Percentiles rank a stretch among this genome's conserved stretches.
These are phyloP conservation scores for Bombylius discolor DNA, from an alignment of 2,888 invertebrate genomes.

Conservation along the genomic window DNA sequence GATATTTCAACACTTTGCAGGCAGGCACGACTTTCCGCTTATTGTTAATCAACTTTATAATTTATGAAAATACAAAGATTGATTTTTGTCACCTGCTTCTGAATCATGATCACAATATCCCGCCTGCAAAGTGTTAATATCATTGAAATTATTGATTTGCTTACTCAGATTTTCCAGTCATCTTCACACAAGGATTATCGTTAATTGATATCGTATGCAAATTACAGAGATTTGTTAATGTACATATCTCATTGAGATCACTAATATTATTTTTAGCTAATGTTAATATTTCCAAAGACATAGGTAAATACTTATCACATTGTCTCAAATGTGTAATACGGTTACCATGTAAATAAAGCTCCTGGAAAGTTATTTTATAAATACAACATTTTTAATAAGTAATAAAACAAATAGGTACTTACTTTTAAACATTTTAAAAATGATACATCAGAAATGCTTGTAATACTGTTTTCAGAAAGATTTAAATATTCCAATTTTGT, in stretches of 20 bases:
- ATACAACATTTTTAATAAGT: not conserved
- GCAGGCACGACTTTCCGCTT: no score
- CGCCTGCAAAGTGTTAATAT: not conserved
- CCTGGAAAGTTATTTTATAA: conserved; percentile 38
- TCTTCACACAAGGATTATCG: conserved; percentile 76
- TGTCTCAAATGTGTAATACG: conserved; percentile 67
- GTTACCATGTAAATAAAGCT: conserved; percentile 74
- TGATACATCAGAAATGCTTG: conserved; percentile 72
- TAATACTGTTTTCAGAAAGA: conserved; percentile 78
- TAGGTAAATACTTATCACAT: conserved; percentile 70
- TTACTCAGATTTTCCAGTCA: conserved; percentile 65
- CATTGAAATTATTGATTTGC: conserved; percentile 8
- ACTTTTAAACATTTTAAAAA: conserved; percentile 73
- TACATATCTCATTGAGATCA: conserved; percentile 76
- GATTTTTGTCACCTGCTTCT: no score
- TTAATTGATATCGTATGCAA: conserved; percentile 71
- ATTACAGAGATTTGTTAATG: conserved; percentile 59
- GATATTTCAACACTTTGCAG: no score
- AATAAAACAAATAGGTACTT: conserved; percentile 20
- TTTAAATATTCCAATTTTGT: conserved; percentile 70
- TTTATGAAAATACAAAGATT: no score
- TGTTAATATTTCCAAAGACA: conserved; percentile 58
- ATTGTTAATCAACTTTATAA: no score
- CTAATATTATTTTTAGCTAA: conserved; percentile 70
- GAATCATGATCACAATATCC: no score